phyloP scores from a whole-genome alignment of 1,140 invertebrate genomes.

The Drosophila obscura region DNA sequence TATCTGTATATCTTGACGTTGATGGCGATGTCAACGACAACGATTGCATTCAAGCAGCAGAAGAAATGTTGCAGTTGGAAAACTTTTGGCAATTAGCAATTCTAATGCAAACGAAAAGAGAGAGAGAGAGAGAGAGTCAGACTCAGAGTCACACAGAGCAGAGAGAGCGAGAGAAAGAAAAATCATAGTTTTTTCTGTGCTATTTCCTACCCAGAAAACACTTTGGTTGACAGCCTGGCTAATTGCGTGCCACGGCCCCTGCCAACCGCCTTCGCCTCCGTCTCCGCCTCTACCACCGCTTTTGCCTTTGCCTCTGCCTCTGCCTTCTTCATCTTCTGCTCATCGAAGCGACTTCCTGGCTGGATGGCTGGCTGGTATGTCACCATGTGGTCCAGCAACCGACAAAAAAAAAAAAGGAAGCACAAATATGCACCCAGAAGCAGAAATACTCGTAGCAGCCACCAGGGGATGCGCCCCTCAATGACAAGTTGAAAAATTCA shows the following conservation, averaged over 20 bases:
- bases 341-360: conserved; percentile 48
- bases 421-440: conserved; percentile 58
- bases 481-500: conserved; percentile 66
- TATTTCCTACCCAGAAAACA: conserved; percentile 49
- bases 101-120: conserved; percentile 63
- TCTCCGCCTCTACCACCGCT: no score
- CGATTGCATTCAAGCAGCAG: conserved; percentile 58
- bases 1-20: conserved; percentile 40
- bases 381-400: conserved; percentile 40
- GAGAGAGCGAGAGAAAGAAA: conserved; percentile 7
- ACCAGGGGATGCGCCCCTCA: conserved; percentile 15
- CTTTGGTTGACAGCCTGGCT: conserved; percentile 75
- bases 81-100: conserved; percentile 79
- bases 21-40: conserved; percentile 51
- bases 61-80: conserved; percentile 69
- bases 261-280: not conserved
- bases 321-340: not conserved
- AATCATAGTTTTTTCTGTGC: not conserved
- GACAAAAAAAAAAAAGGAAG: conserved; percentile 45
- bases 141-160: no score
- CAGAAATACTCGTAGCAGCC: no score
- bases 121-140: not conserved
- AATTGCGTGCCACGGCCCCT: conserved; percentile 68
- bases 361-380: conserved; percentile 11
- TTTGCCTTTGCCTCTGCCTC: no score